Base-by-base conservation (phyloP, 2,888 invertebrate genomes). In the Colostygia pectinataria region DNA sequence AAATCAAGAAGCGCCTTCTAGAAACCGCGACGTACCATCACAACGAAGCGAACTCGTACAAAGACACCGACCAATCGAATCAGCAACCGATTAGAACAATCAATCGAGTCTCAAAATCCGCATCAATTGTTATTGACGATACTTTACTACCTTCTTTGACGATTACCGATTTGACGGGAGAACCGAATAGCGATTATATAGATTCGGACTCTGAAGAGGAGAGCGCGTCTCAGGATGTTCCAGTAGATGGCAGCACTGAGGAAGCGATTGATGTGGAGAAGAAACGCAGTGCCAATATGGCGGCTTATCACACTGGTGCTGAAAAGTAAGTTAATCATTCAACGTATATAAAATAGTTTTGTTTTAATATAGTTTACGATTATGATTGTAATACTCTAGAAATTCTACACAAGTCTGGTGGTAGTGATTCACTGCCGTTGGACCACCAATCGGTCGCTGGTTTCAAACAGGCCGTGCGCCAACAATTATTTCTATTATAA, bases 1-100 rank as follows among this genome's bases (percentile, higher is more conserved):
- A 83, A 47, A 68, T 90, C 0, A 84, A 81, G 53, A 76, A 74
- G 48, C 70, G 77, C 0, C 68, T 90, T 0, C 69, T 73, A 55
- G 86, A 90, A 18, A 68, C 77, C 0, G 72, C 74, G 0, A 29
- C 65, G 0, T 75, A 83, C 42, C 90, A 91, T 46, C 67, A 69
- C 15, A 71, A 53, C 36, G 74, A 82, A 59, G 59, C 63, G 0
- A 69, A 71, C 15, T 41, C 54, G 0, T 57, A 75, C 1, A 77
- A 77, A 45, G 2, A 8, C 9, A n/a, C 31, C n/a, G 7, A 25
- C 9, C 12, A 33, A 9, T 7, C n/a, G n/a, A n/a, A n/a, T n/a
- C n/a, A 20, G 31, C 44, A 49, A 34, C 46, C 12, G 41, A 2
- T 10, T 49, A 36, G 5, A 45, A 2, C 49, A 8, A 42, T n/a